These are phyloP conservation scores for Bovichtus diacanthus DNA, from an alignment of 2,797 vertebrate species.

Conservation along the genomic window DNA sequence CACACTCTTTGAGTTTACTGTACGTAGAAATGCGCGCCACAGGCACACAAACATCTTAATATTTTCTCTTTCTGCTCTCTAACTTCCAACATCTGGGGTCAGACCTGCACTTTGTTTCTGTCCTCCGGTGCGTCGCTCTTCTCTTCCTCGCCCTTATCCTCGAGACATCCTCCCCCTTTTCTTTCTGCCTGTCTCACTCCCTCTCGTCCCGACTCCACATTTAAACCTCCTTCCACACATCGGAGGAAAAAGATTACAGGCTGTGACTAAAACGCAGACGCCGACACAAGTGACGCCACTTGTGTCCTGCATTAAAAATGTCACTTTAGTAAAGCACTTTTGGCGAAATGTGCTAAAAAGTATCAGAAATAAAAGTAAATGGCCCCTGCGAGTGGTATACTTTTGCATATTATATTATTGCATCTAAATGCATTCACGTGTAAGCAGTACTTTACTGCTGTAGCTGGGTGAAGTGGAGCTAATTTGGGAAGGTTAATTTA, in stretches of 20 bases:
- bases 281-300: too few relatives aligned
- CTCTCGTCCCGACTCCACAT: neutral
- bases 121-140: neutral
- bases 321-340: too few relatives aligned
- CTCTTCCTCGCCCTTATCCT: neutral
- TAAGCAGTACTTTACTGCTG: too few relatives aligned
- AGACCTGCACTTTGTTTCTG: neutral
- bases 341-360: too few relatives aligned
- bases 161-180: too few relatives aligned
- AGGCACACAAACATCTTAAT: neutral
- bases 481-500: too few relatives aligned
- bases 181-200: neutral
- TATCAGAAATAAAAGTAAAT: too few relatives aligned
- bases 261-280: constrained; percentile 38
- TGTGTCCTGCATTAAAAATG: too few relatives aligned
- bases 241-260: constrained; percentile 36
- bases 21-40: neutral
- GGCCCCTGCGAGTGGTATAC: too few relatives aligned
- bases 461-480: too few relatives aligned
- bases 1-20: neutral
- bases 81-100: neutral
- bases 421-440: too few relatives aligned
- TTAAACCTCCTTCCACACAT: constrained; percentile 35
- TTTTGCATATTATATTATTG: too few relatives aligned
- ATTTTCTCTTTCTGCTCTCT: neutral